Conservation (phyloP, 2,797 vertebrate genomes). For the Synanceia verrucosa region DNA sequence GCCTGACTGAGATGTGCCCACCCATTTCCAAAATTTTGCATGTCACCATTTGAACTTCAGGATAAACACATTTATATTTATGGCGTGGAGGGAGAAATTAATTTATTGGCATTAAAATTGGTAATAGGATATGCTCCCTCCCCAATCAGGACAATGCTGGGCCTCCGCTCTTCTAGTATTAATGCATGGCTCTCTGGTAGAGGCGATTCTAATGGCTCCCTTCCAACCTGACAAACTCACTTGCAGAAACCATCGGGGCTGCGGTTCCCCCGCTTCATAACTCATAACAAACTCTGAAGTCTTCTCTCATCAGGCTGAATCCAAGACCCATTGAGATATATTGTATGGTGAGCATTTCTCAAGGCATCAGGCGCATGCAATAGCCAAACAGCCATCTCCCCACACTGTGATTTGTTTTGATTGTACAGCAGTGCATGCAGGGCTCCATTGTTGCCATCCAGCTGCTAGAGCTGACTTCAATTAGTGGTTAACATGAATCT, state of each 20-base stretch:
- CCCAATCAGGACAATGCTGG: constrained; percentile 69
- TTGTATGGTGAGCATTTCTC: constrained; percentile 63
- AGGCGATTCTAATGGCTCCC: constrained; percentile 68
- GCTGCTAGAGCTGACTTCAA: constrained; percentile 77
- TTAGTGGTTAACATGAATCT: constrained; percentile 76
- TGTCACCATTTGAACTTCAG: constrained; percentile 60
- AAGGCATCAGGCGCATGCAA: constrained; percentile 61
- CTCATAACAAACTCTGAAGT: constrained; percentile 77
- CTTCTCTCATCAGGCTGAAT: constrained; percentile 73
- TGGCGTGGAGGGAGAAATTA: constrained; percentile 47
- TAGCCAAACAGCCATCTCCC: constrained; percentile 69
- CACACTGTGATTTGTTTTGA: constrained; percentile 73
- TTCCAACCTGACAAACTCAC: constrained; percentile 76
- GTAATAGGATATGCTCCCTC: constrained; percentile 64
- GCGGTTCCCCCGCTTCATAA: constrained; percentile 72
- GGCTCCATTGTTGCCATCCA: constrained; percentile 77
- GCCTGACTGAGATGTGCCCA: constrained; percentile 41
- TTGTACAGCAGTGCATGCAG: constrained; percentile 68
- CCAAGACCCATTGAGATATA: constrained; percentile 55
- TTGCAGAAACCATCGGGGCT: constrained; percentile 67
- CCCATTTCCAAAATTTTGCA: constrained; percentile 48
- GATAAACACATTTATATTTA: constrained; percentile 70
- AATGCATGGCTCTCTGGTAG: constrained; percentile 69
- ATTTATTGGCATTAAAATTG: constrained; percentile 65
- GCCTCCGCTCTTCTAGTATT: constrained; percentile 65